Percentiles rank a stretch among this genome's conserved stretches.
phyloP scores from a whole-genome alignment of 1,140 invertebrate species.

The Cryptotermes secundus region DNA sequence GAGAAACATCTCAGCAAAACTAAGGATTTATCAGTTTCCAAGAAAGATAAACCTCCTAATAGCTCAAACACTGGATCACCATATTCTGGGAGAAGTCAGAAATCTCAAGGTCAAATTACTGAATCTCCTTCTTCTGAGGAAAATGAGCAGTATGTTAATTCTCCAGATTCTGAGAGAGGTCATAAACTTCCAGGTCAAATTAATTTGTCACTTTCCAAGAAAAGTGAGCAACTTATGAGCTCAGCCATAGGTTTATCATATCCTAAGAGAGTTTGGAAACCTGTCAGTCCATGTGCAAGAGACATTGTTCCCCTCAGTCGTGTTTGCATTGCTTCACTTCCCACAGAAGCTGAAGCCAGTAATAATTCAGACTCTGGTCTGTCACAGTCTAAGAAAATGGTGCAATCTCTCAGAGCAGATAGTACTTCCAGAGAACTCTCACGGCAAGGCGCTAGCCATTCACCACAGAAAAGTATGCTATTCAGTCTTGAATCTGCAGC shows the following conservation, averaged over 20 bases:
- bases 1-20: too few species aligned
- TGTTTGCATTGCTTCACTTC: background rate
- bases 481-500: background rate
- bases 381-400: background rate
- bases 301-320: background rate
- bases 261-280: background rate
- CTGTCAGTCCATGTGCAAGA: background rate
- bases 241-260: background rate
- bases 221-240: background rate
- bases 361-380: background rate
- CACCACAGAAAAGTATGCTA: background rate
- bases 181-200: too few species aligned
- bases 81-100: too few species aligned
- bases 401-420: background rate
- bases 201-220: too few species aligned
- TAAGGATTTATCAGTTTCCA: too few species aligned
- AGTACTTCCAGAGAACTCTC: background rate
- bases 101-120: too few species aligned
- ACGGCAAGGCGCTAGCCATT: background rate
- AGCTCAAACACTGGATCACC: too few species aligned
- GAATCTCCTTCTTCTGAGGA: too few species aligned
- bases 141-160: too few species aligned
- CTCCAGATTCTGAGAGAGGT: too few species aligned
- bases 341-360: background rate
- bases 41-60: too few species aligned